Base-by-base conservation (phyloP, 2,888 invertebrate genomes). In the Subacronicta megacephala region DNA sequence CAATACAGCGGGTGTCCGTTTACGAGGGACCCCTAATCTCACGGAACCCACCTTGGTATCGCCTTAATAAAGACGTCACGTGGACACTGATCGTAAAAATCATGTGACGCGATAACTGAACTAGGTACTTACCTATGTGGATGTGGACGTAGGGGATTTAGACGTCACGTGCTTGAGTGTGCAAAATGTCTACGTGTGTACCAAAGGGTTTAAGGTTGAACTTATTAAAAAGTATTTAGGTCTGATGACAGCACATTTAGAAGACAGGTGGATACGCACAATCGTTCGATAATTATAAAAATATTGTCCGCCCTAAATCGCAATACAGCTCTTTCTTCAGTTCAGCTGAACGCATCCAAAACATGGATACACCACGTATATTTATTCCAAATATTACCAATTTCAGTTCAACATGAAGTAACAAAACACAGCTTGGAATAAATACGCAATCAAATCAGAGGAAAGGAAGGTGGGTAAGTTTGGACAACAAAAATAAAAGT, bases 11-110 rank as follows among this genome's bases (percentile, higher is more conserved):
- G 82, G 82, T 80, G 88, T 83, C 86, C 85, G 77, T 90, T 90
- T 89, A 89, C 83, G 89, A 88, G 65, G 72, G 75, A 70, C 45
- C 81, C 84, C 87, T 86, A 83, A 89, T 88, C 87, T 82, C 50
- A 73, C 63, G 74, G 80, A 63, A 80, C 83, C 84, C 85, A 89
- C 90, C 87, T 88, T 85, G 78, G 77, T 78, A 74, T 75, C 60
- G 70, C 68, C 81, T 85, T 89, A 87, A 89, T 89, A 88, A 75
- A 86, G 85, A 79, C 84, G 86, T 82, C 88, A 84, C 87, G 82
- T 84, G 81, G 78, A 79, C 77, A 70, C 62, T 52, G 69, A 62
- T 82, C 83, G 78, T 84, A 82, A 84, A 84, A 76, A 77, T 81
- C 80, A 81, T 82, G 75, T 73, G 76, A 60, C 59, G 60, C 62